Percentiles rank a stretch among this genome's conserved stretches.
Conservation (phyloP, 2,113 vertebrate species). For the Phrynosoma platyrhinos region DNA sequence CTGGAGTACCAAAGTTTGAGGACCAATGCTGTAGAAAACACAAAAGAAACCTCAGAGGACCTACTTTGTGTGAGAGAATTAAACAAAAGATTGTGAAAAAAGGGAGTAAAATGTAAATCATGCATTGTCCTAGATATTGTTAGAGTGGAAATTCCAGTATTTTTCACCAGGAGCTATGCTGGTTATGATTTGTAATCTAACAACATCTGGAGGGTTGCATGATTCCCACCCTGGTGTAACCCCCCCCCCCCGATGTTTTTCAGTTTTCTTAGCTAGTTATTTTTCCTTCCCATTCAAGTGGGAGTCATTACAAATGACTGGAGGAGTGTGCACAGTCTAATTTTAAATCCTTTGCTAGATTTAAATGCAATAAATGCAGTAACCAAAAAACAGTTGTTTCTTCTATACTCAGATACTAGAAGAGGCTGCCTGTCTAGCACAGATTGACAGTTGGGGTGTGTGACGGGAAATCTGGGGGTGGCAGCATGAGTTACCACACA, state of each 20-base stretch:
- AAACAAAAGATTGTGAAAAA: not conserved
- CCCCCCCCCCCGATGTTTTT: conserved; percentile 10
- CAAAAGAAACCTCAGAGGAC: not conserved
- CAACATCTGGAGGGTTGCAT: no score
- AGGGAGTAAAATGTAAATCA: no score
- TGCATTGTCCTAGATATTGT: no score
- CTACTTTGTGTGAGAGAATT: conserved; percentile 20
- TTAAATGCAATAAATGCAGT: no score
- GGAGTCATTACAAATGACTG: not conserved
- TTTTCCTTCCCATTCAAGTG: not conserved
- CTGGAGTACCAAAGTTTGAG: no score
- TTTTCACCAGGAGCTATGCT: no score
- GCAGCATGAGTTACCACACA: no score
- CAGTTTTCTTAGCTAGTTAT: conserved; percentile 8
- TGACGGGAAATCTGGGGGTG: no score
- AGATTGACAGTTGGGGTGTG: no score
- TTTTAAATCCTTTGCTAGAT: conserved; percentile 9
- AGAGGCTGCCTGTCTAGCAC: not conserved
- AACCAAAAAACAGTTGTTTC: not conserved
- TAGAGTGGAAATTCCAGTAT: no score
- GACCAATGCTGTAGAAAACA: not conserved
- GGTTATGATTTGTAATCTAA: no score
- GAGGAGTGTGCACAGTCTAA: conserved; percentile 22
- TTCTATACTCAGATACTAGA: not conserved
- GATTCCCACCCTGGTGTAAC: not conserved